These are phyloP conservation scores for Saccostrea echinata DNA, from an alignment of 1,140 invertebrate species.

Conservation along the genomic window DNA sequence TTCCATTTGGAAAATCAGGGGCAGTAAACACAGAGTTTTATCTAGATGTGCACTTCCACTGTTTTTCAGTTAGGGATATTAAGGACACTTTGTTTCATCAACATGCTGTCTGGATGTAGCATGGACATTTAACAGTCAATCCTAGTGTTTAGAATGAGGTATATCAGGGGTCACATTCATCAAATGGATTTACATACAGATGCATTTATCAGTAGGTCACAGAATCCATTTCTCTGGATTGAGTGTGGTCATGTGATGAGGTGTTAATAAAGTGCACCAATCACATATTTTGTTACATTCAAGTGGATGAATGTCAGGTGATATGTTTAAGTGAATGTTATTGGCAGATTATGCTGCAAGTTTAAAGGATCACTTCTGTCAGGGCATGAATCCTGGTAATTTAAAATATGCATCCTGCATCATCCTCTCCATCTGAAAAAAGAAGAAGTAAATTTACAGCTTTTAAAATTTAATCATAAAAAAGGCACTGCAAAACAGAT, in stretches of 20 bases:
- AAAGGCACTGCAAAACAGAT: too few species aligned
- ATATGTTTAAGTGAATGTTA: constrained; percentile 5
- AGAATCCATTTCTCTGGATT: background rate
- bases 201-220: constrained; percentile 4
- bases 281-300: constrained; percentile 12
- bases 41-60: background rate
- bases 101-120: background rate
- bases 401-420: constrained; percentile 47
- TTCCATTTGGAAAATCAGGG: background rate
- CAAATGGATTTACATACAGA: constrained; percentile 16
- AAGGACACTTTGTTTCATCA: background rate
- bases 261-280: constrained; percentile 27
- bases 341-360: constrained; percentile 13
- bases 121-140: background rate
- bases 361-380: background rate
- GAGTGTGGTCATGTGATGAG: constrained; percentile 16
- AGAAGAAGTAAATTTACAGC: background rate
- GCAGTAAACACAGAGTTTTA: background rate
- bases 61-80: background rate
- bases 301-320: constrained; percentile 19
- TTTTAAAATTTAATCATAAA: too few species aligned
- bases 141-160: constrained; percentile 3
- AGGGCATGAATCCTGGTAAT: constrained; percentile 43
- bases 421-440: constrained; percentile 52
- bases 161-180: background rate